Conservation (phyloP, 2,113 vertebrate genomes). For the Nettapus auritus region DNA sequence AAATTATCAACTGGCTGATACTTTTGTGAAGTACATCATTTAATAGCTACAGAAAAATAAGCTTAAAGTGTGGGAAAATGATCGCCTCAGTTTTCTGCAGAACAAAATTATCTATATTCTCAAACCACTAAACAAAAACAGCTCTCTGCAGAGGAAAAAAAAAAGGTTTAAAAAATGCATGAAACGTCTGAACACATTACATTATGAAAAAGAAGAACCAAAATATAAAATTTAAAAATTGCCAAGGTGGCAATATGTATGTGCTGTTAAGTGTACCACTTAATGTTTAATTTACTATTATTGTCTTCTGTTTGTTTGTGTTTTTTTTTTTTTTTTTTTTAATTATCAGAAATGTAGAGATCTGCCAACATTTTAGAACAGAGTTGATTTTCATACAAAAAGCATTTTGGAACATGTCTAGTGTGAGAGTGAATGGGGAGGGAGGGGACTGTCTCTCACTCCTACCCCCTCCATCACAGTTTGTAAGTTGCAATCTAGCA, state of each 20-base stretch:
- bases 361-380: conserved; percentile 5
- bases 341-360: neutral
- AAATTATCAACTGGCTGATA: conserved; percentile 60
- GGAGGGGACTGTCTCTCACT: neutral
- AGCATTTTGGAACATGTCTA: neutral
- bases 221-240: neutral
- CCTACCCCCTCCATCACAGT: neutral
- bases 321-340: neutral
- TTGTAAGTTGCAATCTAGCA: neutral
- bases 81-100: conserved; percentile 7
- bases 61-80: conserved; percentile 26
- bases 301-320: neutral
- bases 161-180: neutral
- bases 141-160: neutral
- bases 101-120: conserved; percentile 60
- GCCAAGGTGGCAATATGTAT: neutral
- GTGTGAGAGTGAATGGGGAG: neutral
- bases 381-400: conserved; percentile 15
- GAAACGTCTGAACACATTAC: neutral
- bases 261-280: neutral
- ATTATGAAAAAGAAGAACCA: neutral
- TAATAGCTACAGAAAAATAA: conserved; percentile 32
- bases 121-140: conserved; percentile 72
- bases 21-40: conserved; percentile 24
- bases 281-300: conserved; percentile 1